phyloP scores from a whole-genome alignment of 30 jellyfish, hydroid and myxozoan species.

The Aurelia aurita complex sp. Pacific region DNA sequence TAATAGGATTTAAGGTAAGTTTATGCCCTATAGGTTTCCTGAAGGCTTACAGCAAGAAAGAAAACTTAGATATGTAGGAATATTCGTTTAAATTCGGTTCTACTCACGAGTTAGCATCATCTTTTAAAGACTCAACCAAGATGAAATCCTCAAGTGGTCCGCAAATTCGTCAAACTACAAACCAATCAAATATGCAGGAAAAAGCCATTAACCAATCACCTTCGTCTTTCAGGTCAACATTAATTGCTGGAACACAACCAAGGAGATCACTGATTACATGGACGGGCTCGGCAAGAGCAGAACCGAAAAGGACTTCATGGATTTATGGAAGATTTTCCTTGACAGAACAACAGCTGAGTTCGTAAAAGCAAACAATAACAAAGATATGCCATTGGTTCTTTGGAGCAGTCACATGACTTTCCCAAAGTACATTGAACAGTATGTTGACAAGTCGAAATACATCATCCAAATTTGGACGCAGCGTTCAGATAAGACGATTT shows the following conservation, averaged over 20 bases:
- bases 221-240: conserved; percentile 55
- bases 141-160: no score
- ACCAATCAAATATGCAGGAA: no score
- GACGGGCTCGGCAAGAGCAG: conserved; percentile 48
- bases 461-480: conserved; percentile 89
- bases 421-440: conserved; percentile 69
- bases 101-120: no score
- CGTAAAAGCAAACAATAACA: conserved; percentile 63
- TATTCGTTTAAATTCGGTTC: no score
- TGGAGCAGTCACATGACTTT: conserved; percentile 93
- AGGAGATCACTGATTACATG: conserved; percentile 73
- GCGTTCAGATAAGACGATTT: conserved; percentile 60
- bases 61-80: no score
- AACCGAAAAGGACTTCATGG: conserved; percentile 74
- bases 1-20: no score
- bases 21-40: no score
- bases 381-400: conserved; percentile 76
- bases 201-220: neutral
- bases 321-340: conserved; percentile 82
- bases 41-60: no score
- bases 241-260: conserved; percentile 87
- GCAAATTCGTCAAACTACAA: no score
- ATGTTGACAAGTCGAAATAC: conserved; percentile 80
- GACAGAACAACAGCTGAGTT: conserved; percentile 73
- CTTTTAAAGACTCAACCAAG: no score